Base-by-base conservation (phyloP, 1,140 invertebrate genomes). In the Dinoponera quadriceps region DNA sequence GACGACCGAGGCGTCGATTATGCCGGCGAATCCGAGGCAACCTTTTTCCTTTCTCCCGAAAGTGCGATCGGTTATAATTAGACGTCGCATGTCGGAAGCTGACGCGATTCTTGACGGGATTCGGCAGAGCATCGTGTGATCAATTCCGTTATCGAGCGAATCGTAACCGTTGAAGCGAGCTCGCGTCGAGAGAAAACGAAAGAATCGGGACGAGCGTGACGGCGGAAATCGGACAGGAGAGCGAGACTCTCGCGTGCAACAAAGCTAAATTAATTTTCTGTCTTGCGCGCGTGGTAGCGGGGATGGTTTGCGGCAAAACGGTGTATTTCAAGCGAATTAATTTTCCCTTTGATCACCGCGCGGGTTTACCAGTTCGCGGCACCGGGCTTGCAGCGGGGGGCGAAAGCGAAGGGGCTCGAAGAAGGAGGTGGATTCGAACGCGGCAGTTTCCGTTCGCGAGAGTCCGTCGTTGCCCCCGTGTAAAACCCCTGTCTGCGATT, bases 281-380 rank as follows among this genome's bases (percentile, higher is more conserved):
- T 75, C 62, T 84, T 81, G 63, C 77, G 66, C 62, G 49, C 20
- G 38, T 44, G 38, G 38, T 16, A 16, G 38, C 27, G 25, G n/a
- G 9, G n/a, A 11, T 74, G 59, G 59, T 71, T 69, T 51, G 75
- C 51, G 65, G 54, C 38, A 33, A 55, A 69, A 80, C 65, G 75
- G 65, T 80, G 75, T 74, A 84, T 68, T 75, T 80, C 75, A 68
- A 71, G 74, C 75, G 77, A 84, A 84, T 85, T 85, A 85, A 85
- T 85, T 82, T 62, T 82, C 83, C 78, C 83, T 85, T 85, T 85
- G 83, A 85, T 85, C 83, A 66, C 48, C 48, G 51, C 60, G 22
- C 74, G 57, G 82, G 82, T 83, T 78, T 80, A 83, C 82, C 57
- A 83, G 74, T 78, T 66, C 59, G 74, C 27, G 82, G 82, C 62